Evolutionary conservation across 2,113 vertebrate genomes (phyloP).

Genomic region (Mystacornis crossleyi): DNA sequence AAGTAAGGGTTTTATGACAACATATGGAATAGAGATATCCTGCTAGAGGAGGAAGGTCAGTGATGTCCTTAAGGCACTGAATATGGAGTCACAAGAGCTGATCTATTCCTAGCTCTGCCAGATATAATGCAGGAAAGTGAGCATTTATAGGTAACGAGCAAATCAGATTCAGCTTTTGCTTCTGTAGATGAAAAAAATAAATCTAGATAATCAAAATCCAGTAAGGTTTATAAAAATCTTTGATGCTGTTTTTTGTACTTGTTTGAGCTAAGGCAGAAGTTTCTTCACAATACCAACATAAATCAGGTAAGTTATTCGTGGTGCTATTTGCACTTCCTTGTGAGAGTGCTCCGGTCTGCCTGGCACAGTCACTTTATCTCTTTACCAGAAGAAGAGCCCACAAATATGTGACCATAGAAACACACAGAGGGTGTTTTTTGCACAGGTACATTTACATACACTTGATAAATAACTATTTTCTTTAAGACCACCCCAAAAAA

Average conservation of each 20-base stretch:
- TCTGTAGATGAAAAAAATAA: background rate
- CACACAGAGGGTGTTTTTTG: background rate
- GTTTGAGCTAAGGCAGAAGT: background rate
- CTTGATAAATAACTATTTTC: background rate
- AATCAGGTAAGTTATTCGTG: background rate
- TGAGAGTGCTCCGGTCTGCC: background rate
- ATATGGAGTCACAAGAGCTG: conserved; percentile 22
- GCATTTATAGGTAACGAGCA: background rate
- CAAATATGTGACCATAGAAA: background rate
- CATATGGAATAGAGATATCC: background rate
- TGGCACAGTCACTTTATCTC: background rate
- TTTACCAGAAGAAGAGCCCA: background rate
- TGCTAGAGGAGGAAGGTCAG: background rate
- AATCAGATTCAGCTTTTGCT: background rate
- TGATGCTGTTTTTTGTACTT: background rate
- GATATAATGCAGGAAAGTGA: background rate
- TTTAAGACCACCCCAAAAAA: background rate
- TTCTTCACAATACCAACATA: background rate
- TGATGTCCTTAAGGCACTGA: conserved; percentile 16
- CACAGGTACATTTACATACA: background rate
- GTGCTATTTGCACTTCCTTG: background rate
- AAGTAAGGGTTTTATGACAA: conserved; percentile 4
- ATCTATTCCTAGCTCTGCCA: conserved; percentile 28
- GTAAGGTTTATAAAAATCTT: background rate
- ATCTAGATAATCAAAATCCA: background rate